Base-by-base conservation (phyloP, 2,888 invertebrate species). In the Cactoblastis cactorum region DNA sequence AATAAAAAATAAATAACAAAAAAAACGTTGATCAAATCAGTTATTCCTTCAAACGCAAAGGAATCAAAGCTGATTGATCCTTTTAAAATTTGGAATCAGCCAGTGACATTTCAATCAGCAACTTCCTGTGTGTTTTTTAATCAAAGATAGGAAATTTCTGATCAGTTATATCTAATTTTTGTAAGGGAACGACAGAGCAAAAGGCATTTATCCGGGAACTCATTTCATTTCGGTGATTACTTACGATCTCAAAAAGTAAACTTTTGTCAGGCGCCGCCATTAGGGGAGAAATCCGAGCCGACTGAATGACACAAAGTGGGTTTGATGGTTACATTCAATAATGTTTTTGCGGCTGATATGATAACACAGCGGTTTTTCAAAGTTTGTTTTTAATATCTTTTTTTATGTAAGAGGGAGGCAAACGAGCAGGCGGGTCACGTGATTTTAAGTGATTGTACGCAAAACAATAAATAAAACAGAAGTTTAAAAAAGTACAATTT, bases 141-240 rank as follows among this genome's bases (percentile, higher is more conserved):
- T 28, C 15, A 43, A n/a, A n/a, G n/a, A n/a, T n/a, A n/a, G n/a
- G n/a, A n/a, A n/a, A n/a, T n/a, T n/a, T n/a, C n/a, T n/a, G n/a
- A n/a, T n/a, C 43, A 15, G 14, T 28, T 32, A 24, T 14, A 43
- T 15, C 37, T 17, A 24, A 37, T 48, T 24, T 28, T 37, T 22
- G 37, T 22, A 17, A 24, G 19, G 41, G 15, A 49, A 49, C 5
- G 28, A 22, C 22, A 22, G 22, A 5, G 22, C 3, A 22, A 22
- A 38, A 9, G 32, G 9, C 19, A 14, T 33, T 32, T 32, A 11
- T 45, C 19, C 32, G 22, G 35, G 35, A 47, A 49, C 50, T 57
- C 55, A 51, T 55, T 52, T 58, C 52, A 55, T 55, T 58, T 52
- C 49, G 49, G 50, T 54, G 53, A 57, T 55, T 57, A 49, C 55